Evolutionary conservation across 2,888 invertebrate genomes (phyloP).

Genomic region (Cosmia trapezina): DNA sequence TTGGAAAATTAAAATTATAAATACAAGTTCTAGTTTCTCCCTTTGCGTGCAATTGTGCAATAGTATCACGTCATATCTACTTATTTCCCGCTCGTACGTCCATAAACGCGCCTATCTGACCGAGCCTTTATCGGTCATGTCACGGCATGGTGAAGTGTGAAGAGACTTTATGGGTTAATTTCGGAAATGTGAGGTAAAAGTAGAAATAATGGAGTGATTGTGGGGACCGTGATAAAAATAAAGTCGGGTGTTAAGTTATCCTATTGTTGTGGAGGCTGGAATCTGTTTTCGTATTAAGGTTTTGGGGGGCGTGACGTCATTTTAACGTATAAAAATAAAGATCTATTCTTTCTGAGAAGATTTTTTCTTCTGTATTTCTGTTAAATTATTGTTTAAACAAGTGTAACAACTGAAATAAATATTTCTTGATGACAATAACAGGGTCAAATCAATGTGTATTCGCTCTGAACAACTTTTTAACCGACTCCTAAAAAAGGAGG

Average conservation of each 20-base stretch:
- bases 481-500: no score
- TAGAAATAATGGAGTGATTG: conserved; percentile 39
- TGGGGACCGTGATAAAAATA: conserved; percentile 41
- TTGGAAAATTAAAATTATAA: neutral
- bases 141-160: conserved; percentile 16
- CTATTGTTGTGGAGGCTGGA: neutral
- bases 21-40: neutral
- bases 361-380: neutral
- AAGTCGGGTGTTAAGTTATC: conserved; percentile 21
- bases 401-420: no score
- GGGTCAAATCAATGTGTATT: no score
- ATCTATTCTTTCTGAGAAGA: neutral
- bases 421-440: no score
- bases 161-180: conserved; percentile 42
- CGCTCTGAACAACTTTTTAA: no score
- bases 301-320: neutral
- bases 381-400: neutral
- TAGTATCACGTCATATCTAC: neutral
- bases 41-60: neutral
- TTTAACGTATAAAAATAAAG: neutral
- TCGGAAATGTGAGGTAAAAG: conserved; percentile 14
- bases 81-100: no score
- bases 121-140: conserved; percentile 20
- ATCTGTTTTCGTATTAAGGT: conserved; percentile 6
- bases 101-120: conserved; percentile 1